Conservation (phyloP, 2,113 vertebrate species). For the Triplophysa siluroides region DNA sequence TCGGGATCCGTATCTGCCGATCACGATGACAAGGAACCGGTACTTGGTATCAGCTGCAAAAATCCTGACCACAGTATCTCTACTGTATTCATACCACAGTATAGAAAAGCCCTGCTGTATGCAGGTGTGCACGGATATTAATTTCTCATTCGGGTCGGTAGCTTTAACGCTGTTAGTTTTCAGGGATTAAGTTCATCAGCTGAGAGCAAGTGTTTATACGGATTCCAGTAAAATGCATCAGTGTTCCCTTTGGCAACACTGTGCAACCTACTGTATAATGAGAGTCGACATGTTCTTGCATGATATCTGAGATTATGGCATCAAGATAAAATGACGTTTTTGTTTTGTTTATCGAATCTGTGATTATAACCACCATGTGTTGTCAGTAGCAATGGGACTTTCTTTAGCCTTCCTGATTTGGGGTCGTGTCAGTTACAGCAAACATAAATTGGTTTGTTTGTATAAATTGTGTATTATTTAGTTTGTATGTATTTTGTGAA, state of each 20-base stretch:
- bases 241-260: conserved; percentile 26
- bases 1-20: too few relatives aligned
- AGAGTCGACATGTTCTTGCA: not conserved
- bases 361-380: not conserved
- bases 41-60: too few relatives aligned
- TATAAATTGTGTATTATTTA: too few relatives aligned
- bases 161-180: conserved; percentile 17
- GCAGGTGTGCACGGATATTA: not conserved
- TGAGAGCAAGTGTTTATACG: conserved; percentile 7
- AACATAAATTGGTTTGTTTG: too few relatives aligned
- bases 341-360: not conserved
- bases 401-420: too few relatives aligned
- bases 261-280: not conserved
- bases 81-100: not conserved
- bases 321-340: not conserved
- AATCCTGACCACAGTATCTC: too few relatives aligned
- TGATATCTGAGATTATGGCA: not conserved
- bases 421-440: too few relatives aligned
- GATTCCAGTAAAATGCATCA: not conserved
- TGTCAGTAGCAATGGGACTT: too few relatives aligned
- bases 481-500: too few relatives aligned
- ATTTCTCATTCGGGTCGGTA: conserved; percentile 17
- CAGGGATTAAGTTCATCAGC: conserved; percentile 26
- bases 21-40: too few relatives aligned
- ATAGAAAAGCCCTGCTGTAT: not conserved